Evolutionary conservation across 2,113 vertebrate species (phyloP).

Genomic region (Hemichromis elongatus): DNA sequence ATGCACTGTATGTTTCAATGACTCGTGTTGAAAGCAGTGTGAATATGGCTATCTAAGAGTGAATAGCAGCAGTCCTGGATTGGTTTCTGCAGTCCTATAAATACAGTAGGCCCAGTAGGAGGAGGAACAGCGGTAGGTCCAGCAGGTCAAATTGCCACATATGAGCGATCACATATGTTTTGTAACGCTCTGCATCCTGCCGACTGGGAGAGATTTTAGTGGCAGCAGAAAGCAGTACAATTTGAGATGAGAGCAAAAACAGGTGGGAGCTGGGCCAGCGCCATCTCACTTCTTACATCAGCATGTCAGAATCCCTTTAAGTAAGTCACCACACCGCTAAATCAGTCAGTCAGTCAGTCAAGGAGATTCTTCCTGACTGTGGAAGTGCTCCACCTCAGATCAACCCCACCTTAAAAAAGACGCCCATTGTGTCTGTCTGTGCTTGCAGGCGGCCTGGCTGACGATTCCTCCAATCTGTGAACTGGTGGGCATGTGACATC

Average conservation of each 20-base stretch:
- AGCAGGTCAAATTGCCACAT: constrained; percentile 51
- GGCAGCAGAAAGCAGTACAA: not conserved
- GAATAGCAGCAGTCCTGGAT: not conserved
- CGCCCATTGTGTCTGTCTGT: constrained; percentile 54
- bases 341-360: constrained; percentile 1
- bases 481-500: constrained; percentile 54
- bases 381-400: not conserved
- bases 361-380: not conserved
- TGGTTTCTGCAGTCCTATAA: constrained; percentile 36
- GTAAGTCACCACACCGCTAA: not conserved
- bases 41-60: not conserved
- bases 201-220: constrained; percentile 17
- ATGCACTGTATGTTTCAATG: not conserved
- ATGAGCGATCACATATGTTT: constrained; percentile 15
- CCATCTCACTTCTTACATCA: not conserved
- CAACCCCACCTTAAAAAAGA: constrained; percentile 49
- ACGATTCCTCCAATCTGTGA: constrained; percentile 58
- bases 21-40: not conserved
- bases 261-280: not conserved
- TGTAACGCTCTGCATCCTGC: constrained; percentile 49
- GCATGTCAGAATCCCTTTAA: not conserved
- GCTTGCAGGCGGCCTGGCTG: constrained; percentile 18
- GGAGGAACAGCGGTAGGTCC: constrained; percentile 14
- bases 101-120: constrained; percentile 31
- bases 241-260: not conserved